Evolutionary conservation across 2,113 vertebrate species (phyloP), one percentile per base, ranked within the genome.

Genomic region (Epinephelus fuscoguttatus): DNA sequence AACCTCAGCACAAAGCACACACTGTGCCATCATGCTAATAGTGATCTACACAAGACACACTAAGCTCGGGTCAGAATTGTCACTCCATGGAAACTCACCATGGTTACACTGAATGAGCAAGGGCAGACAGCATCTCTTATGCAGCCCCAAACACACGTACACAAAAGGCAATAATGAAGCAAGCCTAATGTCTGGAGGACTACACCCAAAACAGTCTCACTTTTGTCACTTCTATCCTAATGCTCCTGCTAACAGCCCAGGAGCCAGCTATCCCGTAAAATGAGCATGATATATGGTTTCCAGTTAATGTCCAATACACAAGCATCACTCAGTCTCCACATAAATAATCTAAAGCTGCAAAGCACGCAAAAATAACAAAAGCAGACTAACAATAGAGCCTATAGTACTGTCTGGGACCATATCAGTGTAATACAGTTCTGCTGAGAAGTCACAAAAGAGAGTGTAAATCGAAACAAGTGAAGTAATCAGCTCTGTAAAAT

Each of bases 1-100:
- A 78, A 89, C 86, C 81, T 90, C 80, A 42, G 75, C 82, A 93
- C 90, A 93, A 89, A 90, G 86, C 86, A 80, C 88, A 86, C 80
- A 88, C 91, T 89, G 89, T 85, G 83, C 82, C 61, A 57, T 92
- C 89, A 84, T 80, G 81, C 74, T 85, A 82, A 90, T 42, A 80
- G 68, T 42, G 75, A 89, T 73, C 70, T 71, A 82, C 84, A 84
- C 62, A 64, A 78, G 71, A 75, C 88, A 75, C 85, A 76, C 82
- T 61, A 47, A 15, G 85, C 80, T 53, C 45, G 67, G 87, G 81
- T 88, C 70, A 79, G 67, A 62, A 74, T 25, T 80, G 85, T 85
- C 70, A 80, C 81, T 87, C 86, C 85, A 82, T 89, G 88, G 89
- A 90, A 92, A 92, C 86, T 84, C 86, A 82, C 88, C 82, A 87